Percentiles rank a stretch among this genome's conserved stretches.
Evolutionary conservation across 2,888 invertebrate species (phyloP).

Genomic region (Ptychoptera albimana): DNA sequence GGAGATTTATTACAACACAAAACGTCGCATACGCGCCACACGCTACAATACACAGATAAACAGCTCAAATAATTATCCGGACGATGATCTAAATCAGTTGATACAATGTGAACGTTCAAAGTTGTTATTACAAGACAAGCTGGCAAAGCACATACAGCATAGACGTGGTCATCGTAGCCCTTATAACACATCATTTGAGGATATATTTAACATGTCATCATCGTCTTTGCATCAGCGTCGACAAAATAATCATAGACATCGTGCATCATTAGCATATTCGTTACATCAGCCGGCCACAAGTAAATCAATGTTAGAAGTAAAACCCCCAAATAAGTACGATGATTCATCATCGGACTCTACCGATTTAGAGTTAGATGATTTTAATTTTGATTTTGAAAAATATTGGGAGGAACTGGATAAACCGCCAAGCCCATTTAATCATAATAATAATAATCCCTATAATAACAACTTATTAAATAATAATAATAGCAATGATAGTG

Average conservation of each 20-base stretch:
- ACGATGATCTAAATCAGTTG: constrained; percentile 26
- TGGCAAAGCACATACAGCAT: constrained; percentile 18
- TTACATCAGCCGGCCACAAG: constrained; percentile 18
- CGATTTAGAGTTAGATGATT: constrained; percentile 29
- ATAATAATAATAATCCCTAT: background rate
- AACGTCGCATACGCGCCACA: background rate
- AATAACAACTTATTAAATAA: constrained; percentile 3
- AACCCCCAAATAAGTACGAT: constrained; percentile 26
- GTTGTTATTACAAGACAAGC: constrained; percentile 26
- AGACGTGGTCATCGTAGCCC: constrained; percentile 16
- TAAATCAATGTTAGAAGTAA: constrained; percentile 28
- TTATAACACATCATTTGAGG: constrained; percentile 6
- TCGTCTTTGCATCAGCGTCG: background rate
- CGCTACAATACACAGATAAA: background rate
- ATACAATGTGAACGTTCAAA: constrained; percentile 27
- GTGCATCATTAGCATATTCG: background rate
- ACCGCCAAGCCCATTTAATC: constrained; percentile 26
- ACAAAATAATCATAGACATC: constrained; percentile 3
- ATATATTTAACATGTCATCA: constrained; percentile 4
- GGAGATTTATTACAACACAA: background rate
- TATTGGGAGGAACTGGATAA: constrained; percentile 31
- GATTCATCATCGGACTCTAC: constrained; percentile 30
- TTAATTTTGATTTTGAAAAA: constrained; percentile 30
- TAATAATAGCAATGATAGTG: constrained; percentile 20
- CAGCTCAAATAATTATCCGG: constrained; percentile 6